These are phyloP conservation scores for Heterocephalus glaber DNA, from an alignment of 2,113 vertebrate species.

Conservation along the genomic window DNA sequence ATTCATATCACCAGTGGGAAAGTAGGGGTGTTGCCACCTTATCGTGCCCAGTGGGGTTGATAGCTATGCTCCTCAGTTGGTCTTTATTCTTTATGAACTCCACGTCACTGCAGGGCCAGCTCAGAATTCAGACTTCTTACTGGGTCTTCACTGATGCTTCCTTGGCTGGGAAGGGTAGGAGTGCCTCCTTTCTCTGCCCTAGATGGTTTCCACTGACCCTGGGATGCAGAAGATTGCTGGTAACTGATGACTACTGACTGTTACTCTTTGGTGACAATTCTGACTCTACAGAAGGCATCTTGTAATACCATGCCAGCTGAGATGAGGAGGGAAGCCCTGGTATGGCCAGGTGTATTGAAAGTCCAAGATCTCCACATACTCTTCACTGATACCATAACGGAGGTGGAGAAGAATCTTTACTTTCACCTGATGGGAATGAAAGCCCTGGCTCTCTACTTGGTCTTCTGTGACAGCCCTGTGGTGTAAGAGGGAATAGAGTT, in stretches of 20 bases:
- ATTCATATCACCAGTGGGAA: background rate
- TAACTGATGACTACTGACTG: background rate
- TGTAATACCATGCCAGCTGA: background rate
- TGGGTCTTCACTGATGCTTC: background rate
- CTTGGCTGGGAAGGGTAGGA: background rate
- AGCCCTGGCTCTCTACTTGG: background rate
- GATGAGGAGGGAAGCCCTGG: background rate
- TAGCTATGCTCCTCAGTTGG: background rate
- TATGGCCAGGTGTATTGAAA: background rate
- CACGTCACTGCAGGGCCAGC: background rate
- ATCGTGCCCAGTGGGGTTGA: background rate
- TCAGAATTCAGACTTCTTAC: background rate
- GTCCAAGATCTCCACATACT: rapidly evolving
- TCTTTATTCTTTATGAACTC: background rate
- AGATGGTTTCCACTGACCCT: background rate
- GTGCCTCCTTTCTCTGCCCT: background rate
- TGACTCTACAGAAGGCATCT: background rate
- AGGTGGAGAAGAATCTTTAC: background rate
- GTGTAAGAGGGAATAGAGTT: background rate
- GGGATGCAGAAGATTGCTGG: background rate
- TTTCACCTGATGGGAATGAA: background rate
- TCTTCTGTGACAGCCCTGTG: background rate
- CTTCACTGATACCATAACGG: background rate
- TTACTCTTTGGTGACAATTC: background rate
- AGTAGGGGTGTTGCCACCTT: background rate